A percentile compares a stretch with the other conserved stretches of the same genome.
Evolutionary conservation across 2,888 invertebrate genomes (phyloP).

Genomic region (Sphecodes monilicornis): DNA sequence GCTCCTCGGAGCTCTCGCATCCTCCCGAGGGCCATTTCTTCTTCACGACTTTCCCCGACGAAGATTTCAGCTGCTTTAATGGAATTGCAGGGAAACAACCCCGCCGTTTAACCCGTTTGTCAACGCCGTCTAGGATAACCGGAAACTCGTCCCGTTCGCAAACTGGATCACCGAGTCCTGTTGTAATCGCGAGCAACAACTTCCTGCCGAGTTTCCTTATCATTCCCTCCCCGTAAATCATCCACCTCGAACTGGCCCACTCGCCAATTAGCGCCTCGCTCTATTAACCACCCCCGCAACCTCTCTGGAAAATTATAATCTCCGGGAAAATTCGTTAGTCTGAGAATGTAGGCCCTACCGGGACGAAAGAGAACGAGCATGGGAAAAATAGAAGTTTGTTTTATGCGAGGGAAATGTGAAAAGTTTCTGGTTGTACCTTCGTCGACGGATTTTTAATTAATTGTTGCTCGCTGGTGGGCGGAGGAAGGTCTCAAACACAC

Average conservation of each 20-base stretch:
- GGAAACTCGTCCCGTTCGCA: neutral
- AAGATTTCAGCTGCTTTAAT: neutral
- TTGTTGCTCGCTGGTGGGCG: neutral
- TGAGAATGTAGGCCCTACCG: neutral
- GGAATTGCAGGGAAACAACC: neutral
- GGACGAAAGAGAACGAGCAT: neutral
- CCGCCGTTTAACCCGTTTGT: neutral
- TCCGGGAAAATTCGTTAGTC: neutral
- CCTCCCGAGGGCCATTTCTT: neutral
- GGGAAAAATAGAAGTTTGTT: neutral
- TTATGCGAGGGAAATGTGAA: neutral
- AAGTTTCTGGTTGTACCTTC: neutral
- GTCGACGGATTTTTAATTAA: neutral
- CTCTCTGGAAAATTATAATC: conserved; percentile 2
- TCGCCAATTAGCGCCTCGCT: neutral
- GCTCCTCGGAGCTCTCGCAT: neutral
- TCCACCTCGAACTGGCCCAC: neutral
- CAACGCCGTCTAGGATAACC: neutral
- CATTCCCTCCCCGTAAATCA: neutral
- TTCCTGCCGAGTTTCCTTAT: neutral
- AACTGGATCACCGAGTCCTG: neutral
- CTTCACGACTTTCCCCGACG: neutral
- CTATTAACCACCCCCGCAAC: neutral
- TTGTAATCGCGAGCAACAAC: neutral
- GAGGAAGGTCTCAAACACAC: too few relatives aligned